phyloP scores from a whole-genome alignment of 2,113 vertebrate species.

The Cottus gobio region DNA sequence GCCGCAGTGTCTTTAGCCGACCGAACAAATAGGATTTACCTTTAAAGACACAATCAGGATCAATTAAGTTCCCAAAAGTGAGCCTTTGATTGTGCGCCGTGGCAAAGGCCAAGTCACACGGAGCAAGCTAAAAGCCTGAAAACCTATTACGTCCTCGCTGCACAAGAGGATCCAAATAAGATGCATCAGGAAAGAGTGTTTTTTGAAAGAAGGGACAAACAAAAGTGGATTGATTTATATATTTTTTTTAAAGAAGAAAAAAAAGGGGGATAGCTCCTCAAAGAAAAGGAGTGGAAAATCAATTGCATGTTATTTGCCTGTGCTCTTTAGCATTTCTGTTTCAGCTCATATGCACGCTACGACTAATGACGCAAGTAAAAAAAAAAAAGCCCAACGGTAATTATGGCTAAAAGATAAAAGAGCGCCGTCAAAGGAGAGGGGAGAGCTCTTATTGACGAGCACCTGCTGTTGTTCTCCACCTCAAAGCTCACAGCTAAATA shows the following conservation, averaged over 20 bases:
- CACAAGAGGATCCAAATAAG: constrained; percentile 21
- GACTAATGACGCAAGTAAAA: constrained; percentile 18
- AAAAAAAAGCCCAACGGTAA: constrained; percentile 11
- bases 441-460: constrained; percentile 21
- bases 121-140: constrained; percentile 50
- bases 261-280: constrained; percentile 30
- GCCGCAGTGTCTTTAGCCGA: constrained; percentile 13
- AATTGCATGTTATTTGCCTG: constrained; percentile 50
- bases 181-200: neutral
- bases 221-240: constrained; percentile 50
- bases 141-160: constrained; percentile 38
- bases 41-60: constrained; percentile 46
- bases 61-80: constrained; percentile 58
- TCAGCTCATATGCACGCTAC: neutral
- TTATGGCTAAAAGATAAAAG: constrained; percentile 34
- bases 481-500: constrained; percentile 36
- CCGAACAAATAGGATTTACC: constrained; percentile 47
- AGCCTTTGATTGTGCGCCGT: constrained; percentile 37
- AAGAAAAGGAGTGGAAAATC: constrained; percentile 58
- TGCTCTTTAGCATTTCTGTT: constrained; percentile 39
- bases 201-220: constrained; percentile 40
- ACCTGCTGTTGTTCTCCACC: neutral
- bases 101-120: constrained; percentile 15
- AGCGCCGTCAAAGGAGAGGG: constrained; percentile 32
- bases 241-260: neutral